Base-by-base conservation (phyloP, 2,113 vertebrate species). In the Leucosticte australis region DNA sequence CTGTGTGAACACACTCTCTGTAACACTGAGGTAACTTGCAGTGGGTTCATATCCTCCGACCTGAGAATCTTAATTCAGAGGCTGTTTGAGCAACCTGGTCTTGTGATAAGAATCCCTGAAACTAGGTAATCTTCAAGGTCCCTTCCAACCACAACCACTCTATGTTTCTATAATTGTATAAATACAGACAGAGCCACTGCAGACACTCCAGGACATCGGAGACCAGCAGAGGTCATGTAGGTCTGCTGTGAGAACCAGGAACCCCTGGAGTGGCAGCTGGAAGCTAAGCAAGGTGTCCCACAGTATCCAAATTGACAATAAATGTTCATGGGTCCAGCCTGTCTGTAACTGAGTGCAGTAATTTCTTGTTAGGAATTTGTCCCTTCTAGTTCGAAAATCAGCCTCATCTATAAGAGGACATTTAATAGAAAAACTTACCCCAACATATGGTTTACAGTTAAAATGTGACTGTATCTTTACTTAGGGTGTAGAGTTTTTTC, bases 21-120 rank as follows among this genome's bases (percentile, higher is more conserved):
- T 50, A 39, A 8, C n/a, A 44, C 24, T 28, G 69, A 26, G 20
- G 15, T n/a, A 62, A n/a, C 26, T 47, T 23, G 22, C 9, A 18
- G 4, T 19, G 20, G 17, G 23, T 41, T 82, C 18, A 7, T n/a
- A 21, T 5, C 13, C 22, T 65, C 42, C 0, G 0, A 23, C 1
- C 6, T 3, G 5, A 87, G 52, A 53, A 17, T 5, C 28, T 62
- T 49, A n/a, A 53, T 31, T 69, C 49, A 52, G 13, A 19, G 30
- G 7, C 28, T 76, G 12, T 22, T 53, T 53, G 62, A 82, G 30
- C 23, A 47, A 15, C 13, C n/a, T 68, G 31, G 5, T 14, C 46
- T 41, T 31, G 39, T 17, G 39, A 5, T 46, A 82, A 44, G 8
- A 26, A 13, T 53, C 13, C 28, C 24, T 59, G 16, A 13, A 46